Conservation (phyloP, 2,888 invertebrate species). For the Apamea crenata region DNA sequence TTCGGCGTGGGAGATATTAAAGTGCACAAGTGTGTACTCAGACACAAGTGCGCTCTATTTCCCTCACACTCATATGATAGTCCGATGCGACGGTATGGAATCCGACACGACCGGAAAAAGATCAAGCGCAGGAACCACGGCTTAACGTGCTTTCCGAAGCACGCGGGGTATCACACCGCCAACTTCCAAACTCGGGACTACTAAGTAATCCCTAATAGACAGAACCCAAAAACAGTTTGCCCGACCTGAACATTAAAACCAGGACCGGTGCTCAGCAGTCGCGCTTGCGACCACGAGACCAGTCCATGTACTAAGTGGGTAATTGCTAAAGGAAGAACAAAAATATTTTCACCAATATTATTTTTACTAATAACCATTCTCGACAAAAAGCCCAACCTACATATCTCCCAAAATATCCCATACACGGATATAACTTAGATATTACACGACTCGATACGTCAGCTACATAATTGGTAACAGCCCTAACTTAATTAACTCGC, state of each 20-base stretch:
- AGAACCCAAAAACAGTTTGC: not conserved
- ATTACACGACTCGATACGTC: slow-evolving; percentile 43
- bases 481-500: slow-evolving; percentile 56
- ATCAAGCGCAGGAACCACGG: too few relatives aligned
- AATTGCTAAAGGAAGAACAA: not conserved
- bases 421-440: slow-evolving; percentile 21
- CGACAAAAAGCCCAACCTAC: not conserved
- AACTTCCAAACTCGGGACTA: not conserved
- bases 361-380: not conserved
- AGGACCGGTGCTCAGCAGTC: not conserved
- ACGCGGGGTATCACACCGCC: too few relatives aligned
- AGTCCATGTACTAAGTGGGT: not conserved
- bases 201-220: not conserved
- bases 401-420: slow-evolving; percentile 28
- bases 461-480: slow-evolving; percentile 45
- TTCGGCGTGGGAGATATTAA: not conserved
- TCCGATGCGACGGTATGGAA: not conserved
- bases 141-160: too few relatives aligned
- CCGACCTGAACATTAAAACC: too few relatives aligned
- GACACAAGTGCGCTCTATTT: not conserved
- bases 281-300: not conserved
- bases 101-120: not conserved
- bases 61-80: not conserved
- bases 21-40: not conserved
- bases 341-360: not conserved